Base-by-base conservation (phyloP, 2,797 vertebrate species). In the Sylvilagus floridanus region DNA sequence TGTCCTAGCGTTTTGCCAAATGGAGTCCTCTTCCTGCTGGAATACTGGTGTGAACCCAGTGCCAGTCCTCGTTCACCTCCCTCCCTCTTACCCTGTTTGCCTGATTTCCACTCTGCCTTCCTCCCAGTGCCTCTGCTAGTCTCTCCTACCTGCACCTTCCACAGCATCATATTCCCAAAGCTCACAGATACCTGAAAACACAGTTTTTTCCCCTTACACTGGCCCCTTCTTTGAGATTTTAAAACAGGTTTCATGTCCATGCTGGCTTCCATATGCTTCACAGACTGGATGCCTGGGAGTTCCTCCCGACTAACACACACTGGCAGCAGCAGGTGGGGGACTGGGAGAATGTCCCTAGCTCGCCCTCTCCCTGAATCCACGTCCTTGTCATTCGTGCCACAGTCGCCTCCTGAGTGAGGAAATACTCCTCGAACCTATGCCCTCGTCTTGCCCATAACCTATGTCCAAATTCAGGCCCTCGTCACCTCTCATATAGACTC, bases 71-170 rank as follows among this genome's bases (percentile, higher is more conserved):
- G 14, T 50, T 47, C 9, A 0, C 75, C 52, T 69, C 83, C 50
- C 22, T 13, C 30, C 28, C 30, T 42, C 66, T 26, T 4, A 42
- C 21, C 52, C 14, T 50, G 0, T n/a, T 68, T 32, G 47, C 24
- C 65, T 42, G 5, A 42, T 60, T 68, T 26, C 0, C 0, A 10
- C 21, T 8, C 22, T 26, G 84, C 50, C 21, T 21, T 7, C 21
- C 7, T 30, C 30, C 32, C 78, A 7, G 52, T 0, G 0, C 16
- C 62, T 24, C 21, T 4, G 4, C 19, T 54, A 2, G 1, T 3
- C 8, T 11, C 5, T 26, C 81, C 26, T 1, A 7, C 60, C 0
- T 2, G 26, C 3, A 4, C 13, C 52, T 5, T n/a, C 69, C 3
- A 17, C 0, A 7, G 35, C 28, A 47, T 76, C 21, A 2, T 52